Percentiles rank a stretch among this genome's conserved stretches.
phyloP scores from a whole-genome alignment of 2,888 invertebrate species.

The Archaeoteleia sp. region DNA sequence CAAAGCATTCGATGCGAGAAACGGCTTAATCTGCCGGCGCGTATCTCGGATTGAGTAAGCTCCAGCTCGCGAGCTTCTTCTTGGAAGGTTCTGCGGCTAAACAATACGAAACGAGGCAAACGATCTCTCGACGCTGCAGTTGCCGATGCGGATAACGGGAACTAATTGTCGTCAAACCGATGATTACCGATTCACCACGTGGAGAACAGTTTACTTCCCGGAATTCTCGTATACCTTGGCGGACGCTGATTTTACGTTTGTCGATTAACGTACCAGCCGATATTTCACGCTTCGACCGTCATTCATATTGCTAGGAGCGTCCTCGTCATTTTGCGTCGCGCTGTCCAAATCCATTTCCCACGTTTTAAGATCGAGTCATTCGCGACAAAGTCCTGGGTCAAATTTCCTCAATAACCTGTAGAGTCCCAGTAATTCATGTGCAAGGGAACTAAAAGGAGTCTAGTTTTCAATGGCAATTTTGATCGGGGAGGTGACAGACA shows the following conservation, averaged over 20 bases:
- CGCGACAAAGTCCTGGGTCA: too few relatives aligned
- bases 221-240: constrained; percentile 22
- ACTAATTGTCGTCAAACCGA: constrained; percentile 49
- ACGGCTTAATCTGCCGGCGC: constrained; percentile 43
- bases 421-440: too few relatives aligned
- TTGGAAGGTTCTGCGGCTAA: constrained; percentile 31
- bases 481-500: too few relatives aligned
- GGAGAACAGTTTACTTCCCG: constrained; percentile 35
- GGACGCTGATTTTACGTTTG: constrained; percentile 9
- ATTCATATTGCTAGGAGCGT: constrained; percentile 38
- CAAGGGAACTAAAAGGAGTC: too few relatives aligned
- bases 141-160: constrained; percentile 32
- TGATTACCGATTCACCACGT: constrained; percentile 53
- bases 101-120: constrained; percentile 8
- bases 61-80: constrained; percentile 22
- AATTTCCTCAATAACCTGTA: too few relatives aligned
- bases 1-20: constrained; percentile 32
- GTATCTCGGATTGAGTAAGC: constrained; percentile 26
- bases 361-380: too few relatives aligned
- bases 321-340: constrained; percentile 46
- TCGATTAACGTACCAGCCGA: constrained; percentile 11
- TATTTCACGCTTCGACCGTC: constrained; percentile 33
- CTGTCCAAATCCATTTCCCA: constrained; percentile 34
- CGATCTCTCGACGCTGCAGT: constrained; percentile 32
- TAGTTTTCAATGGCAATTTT: not conserved